Conservation (phyloP, 2,888 invertebrate genomes). For the Branchellion lobata region DNA sequence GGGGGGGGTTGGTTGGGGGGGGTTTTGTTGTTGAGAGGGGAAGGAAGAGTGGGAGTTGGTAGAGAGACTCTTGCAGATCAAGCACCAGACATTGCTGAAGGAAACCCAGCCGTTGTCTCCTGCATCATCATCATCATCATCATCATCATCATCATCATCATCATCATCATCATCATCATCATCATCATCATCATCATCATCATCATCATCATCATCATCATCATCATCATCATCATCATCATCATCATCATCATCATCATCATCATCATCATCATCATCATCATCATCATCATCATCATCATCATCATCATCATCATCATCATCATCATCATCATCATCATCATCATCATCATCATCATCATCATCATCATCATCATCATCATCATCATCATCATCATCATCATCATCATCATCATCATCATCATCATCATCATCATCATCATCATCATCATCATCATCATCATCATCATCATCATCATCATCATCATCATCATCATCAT, state of each 20-base stretch:
- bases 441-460: constrained; percentile 4
- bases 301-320: constrained; percentile 29
- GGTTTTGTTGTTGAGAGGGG: neutral
- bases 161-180: constrained; percentile 7
- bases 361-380: constrained; percentile 24
- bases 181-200: constrained; percentile 24
- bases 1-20: neutral
- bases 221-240: constrained; percentile 27
- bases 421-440: neutral
- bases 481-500: constrained; percentile 24
- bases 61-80: constrained; percentile 14
- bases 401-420: neutral
- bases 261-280: constrained; percentile 29
- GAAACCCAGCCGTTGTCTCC: constrained; percentile 26
- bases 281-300: constrained; percentile 27
- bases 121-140: neutral
- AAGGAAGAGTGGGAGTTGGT: neutral
- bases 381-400: constrained; percentile 24
- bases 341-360: constrained; percentile 29
- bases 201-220: constrained; percentile 27
- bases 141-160: neutral
- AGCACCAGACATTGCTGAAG: constrained; percentile 19
- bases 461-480: constrained; percentile 27
- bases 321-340: constrained; percentile 27
- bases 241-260: constrained; percentile 24